Conservation (phyloP, 2,113 vertebrate species). For the Pao palembangensis region DNA sequence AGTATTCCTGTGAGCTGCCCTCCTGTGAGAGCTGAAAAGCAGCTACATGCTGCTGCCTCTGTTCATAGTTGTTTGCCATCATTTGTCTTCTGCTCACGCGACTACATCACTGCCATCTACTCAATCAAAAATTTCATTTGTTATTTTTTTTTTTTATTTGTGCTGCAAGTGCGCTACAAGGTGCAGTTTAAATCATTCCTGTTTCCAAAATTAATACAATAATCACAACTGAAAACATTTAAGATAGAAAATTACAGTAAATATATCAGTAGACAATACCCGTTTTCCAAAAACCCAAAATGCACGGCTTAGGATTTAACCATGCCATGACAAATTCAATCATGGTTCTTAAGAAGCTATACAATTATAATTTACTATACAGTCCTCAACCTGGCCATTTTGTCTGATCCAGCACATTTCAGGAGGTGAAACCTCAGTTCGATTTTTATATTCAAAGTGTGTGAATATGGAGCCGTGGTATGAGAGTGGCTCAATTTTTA, state of each 20-base stretch:
- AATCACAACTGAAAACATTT: conserved; percentile 52
- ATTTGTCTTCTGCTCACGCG: too few relatives aligned
- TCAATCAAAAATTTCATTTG: not conserved
- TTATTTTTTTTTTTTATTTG: conserved; percentile 70
- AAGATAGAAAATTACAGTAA: conserved; percentile 49
- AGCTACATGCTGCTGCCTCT: too few relatives aligned
- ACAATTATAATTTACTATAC: conserved; percentile 53
- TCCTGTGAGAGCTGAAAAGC: too few relatives aligned
- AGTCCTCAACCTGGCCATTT: conserved; percentile 50
- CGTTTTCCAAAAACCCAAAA: conserved; percentile 47
- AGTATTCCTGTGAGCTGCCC: too few relatives aligned
- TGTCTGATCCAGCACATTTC: conserved; percentile 25
- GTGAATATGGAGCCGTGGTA: too few relatives aligned
- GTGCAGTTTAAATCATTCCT: conserved; percentile 62
- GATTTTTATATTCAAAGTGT: not conserved
- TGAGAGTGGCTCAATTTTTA: not conserved
- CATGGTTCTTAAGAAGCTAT: conserved; percentile 43
- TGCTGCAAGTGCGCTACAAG: conserved; percentile 77
- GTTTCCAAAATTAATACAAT: conserved; percentile 58
- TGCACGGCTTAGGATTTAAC: conserved; percentile 25
- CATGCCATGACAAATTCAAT: conserved; percentile 23
- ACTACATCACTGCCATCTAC: too few relatives aligned
- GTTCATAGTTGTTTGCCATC: too few relatives aligned
- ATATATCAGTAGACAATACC: conserved; percentile 45
- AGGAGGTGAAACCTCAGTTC: not conserved